phyloP scores from a whole-genome alignment of 1,140 invertebrate genomes.

The Trichoplusia ni region DNA sequence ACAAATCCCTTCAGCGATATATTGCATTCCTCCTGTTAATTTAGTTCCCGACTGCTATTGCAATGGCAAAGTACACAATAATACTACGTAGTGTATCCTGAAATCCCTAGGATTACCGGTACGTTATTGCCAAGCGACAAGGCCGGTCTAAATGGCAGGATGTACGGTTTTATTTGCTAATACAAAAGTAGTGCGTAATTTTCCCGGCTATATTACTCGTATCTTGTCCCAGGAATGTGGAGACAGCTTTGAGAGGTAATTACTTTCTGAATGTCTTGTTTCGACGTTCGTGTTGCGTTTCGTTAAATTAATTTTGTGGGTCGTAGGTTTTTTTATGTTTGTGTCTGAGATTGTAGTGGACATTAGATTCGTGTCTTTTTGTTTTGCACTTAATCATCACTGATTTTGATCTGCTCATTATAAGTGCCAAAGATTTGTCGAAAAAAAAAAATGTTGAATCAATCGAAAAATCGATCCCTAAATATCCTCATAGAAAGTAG shows the following conservation, averaged over 20 bases:
- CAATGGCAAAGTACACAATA: constrained; percentile 50
- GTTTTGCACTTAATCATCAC: too few relatives aligned
- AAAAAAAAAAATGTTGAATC: too few relatives aligned
- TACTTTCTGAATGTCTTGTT: constrained; percentile 13
- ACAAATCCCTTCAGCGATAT: constrained; percentile 44
- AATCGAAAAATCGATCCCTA: too few relatives aligned
- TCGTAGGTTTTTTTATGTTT: too few relatives aligned
- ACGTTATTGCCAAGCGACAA: constrained; percentile 63
- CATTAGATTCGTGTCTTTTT: too few relatives aligned
- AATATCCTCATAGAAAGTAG: too few relatives aligned
- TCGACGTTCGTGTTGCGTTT: not conserved
- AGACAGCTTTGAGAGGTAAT: constrained; percentile 5
- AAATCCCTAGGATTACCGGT: constrained; percentile 66
- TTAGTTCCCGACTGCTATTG: constrained; percentile 47
- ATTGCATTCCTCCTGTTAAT: constrained; percentile 62
- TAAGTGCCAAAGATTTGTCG: too few relatives aligned
- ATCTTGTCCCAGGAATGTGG: not conserved
- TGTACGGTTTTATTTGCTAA: constrained; percentile 54
- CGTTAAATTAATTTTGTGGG: not conserved
- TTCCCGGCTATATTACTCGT: constrained; percentile 20
- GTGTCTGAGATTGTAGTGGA: not conserved
- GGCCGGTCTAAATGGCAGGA: constrained; percentile 42
- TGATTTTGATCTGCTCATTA: too few relatives aligned
- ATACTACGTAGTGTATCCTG: constrained; percentile 51
- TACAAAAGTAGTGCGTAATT: constrained; percentile 41